A percentile compares a stretch with the other conserved stretches of the same genome.
phyloP scores from a whole-genome alignment of 2,797 vertebrate species.

The Semotilus atromaculatus region DNA sequence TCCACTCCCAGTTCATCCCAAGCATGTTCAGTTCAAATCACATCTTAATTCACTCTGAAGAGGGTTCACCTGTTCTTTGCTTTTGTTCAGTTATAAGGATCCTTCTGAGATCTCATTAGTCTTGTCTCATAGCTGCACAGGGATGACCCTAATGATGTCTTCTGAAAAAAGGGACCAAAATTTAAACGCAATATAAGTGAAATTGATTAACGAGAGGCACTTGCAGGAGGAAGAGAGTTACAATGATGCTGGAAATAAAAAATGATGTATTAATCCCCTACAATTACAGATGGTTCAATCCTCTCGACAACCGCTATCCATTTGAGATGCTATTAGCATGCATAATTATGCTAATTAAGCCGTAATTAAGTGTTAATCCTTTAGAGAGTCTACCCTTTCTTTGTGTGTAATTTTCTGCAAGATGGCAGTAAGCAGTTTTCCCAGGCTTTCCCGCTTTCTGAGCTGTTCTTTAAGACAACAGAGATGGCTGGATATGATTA shows the following conservation, averaged over 20 bases:
- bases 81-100: conserved; percentile 34
- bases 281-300: conserved; percentile 99
- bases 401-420: conserved; percentile 95
- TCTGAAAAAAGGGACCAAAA: conserved; percentile 95
- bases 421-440: conserved; percentile 90
- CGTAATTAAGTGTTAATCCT: conserved; percentile 99
- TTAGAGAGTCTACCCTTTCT: conserved; percentile 91
- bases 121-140: conserved; percentile 88
- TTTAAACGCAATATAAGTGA: conserved; percentile 97
- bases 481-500: conserved; percentile 23
- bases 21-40: neutral
- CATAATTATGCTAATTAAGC: conserved; percentile 99
- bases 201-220: conserved; percentile 99
- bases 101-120: conserved; percentile 82
- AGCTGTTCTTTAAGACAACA: conserved; percentile 55
- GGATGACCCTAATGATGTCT: conserved; percentile 93
- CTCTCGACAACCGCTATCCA: conserved; percentile 99
- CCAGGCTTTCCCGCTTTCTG: conserved; percentile 84
- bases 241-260: conserved; percentile 98
- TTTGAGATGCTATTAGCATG: conserved; percentile 99
- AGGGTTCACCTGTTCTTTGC: conserved; percentile 36
- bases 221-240: conserved; percentile 94
- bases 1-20: neutral
- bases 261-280: conserved; percentile 99
- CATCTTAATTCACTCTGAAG: conserved; percentile 20